Percentiles rank a stretch among this genome's conserved stretches.
phyloP scores from a whole-genome alignment of 1,140 invertebrate species.

The Neocloeon triangulifer region DNA sequence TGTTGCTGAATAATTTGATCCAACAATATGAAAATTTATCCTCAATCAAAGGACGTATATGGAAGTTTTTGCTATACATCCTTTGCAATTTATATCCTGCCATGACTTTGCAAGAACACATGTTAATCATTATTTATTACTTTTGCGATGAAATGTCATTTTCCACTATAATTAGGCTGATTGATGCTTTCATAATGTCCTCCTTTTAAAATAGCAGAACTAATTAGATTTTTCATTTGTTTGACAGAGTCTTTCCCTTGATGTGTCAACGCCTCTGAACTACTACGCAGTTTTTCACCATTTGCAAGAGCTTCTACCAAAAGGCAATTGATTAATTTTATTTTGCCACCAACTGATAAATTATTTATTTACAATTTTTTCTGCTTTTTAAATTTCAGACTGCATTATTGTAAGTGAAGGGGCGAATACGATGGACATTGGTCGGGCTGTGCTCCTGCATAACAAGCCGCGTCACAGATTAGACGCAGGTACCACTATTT shows the following conservation, averaged over 20 bases:
- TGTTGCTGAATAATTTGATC: too few relatives aligned
- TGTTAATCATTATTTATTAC: too few relatives aligned
- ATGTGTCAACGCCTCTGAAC: slow-evolving; percentile 57
- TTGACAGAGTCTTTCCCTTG: slow-evolving; percentile 29
- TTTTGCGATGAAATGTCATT: too few relatives aligned
- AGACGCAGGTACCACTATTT: slow-evolving; percentile 39
- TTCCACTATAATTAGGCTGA: too few relatives aligned
- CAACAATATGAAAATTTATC: too few relatives aligned
- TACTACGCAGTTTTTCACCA: slow-evolving; percentile 81
- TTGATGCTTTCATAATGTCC: too few relatives aligned
- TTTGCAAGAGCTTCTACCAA: slow-evolving; percentile 44
- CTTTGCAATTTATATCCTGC: too few relatives aligned
- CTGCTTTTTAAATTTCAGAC: slow-evolving; percentile 36
- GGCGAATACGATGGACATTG: slow-evolving; percentile 97
- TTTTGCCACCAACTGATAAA: background rate
- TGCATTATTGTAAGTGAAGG: slow-evolving; percentile 91
- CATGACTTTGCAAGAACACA: too few relatives aligned
- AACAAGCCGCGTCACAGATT: slow-evolving; percentile 58
- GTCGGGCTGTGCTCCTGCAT: slow-evolving; percentile 68
- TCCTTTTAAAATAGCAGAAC: too few relatives aligned
- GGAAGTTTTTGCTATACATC: too few relatives aligned
- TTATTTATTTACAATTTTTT: slow-evolving; percentile 1
- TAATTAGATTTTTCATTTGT: too few relatives aligned
- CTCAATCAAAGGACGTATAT: too few relatives aligned
- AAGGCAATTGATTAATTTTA: slow-evolving; percentile 16